These are phyloP conservation scores for Drosophila melanocephala DNA, from an alignment of 2,888 invertebrate genomes.

Conservation along the genomic window DNA sequence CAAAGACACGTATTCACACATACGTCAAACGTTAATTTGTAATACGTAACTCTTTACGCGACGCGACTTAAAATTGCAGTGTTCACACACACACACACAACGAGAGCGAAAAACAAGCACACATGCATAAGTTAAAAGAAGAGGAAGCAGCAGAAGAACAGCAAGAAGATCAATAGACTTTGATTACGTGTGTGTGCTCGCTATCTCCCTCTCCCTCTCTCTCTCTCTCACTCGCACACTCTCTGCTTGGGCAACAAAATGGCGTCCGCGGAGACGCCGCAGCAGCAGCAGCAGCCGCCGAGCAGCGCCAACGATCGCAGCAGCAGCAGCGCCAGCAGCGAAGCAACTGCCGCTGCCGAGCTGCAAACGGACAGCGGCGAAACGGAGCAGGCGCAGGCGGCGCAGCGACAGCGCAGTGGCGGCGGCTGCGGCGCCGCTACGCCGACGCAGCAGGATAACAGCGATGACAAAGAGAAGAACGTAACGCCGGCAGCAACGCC, in stretches of 20 bases:
- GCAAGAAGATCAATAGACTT: constrained; percentile 34
- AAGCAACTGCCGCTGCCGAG: constrained; percentile 5
- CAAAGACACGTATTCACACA: not conserved
- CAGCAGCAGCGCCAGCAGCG: constrained; percentile 19
- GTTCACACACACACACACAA: constrained; percentile 19
- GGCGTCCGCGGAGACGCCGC: constrained; percentile 61
- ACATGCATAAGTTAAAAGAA: constrained; percentile 17
- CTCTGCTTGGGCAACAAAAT: constrained; percentile 44
- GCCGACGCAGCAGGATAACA: constrained; percentile 34
- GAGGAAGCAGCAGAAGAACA: not conserved
- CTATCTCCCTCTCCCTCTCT: constrained; percentile 4
- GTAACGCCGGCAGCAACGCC: constrained; percentile 24
- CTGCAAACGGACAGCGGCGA: constrained; percentile 54
- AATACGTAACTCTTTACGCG: constrained; percentile 31
- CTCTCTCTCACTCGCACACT: constrained; percentile 5
- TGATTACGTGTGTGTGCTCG: constrained; percentile 17
- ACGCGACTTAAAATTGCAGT: constrained; percentile 43
- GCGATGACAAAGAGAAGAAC: constrained; percentile 45
- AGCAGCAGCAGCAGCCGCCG: constrained; percentile 17
- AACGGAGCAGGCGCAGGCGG: constrained; percentile 66
- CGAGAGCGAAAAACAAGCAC: constrained; percentile 3
- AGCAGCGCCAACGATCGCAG: constrained; percentile 24
- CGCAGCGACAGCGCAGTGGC: constrained; percentile 70
- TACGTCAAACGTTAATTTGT: constrained; percentile 28
- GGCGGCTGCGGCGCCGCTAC: constrained; percentile 26